Evolutionary conservation across 2,113 vertebrate genomes (phyloP), one percentile per base, ranked within the genome.

Genomic region (Tetrao urogallus): DNA sequence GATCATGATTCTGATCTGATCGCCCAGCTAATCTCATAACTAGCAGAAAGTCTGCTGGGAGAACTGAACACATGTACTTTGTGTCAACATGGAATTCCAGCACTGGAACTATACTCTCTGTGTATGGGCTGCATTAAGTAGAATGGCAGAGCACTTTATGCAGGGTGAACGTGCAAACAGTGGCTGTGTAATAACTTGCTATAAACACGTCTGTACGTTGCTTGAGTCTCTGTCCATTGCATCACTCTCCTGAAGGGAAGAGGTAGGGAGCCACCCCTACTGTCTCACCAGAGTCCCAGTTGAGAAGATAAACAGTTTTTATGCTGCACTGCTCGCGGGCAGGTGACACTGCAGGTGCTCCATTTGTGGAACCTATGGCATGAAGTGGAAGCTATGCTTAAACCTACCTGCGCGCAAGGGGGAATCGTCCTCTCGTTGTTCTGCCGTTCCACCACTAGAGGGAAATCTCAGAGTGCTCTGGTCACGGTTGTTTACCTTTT

Each of bases 361-460:
- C 20, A 0, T n/a, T 65, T 58, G 28, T 5, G 14, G 4, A 20
- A 20, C 20, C 11, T 25, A 18, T 13, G 19, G 32, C 38, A 7
- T 32, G 45, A 2, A 11, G 32, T 11, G 15, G 17, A 45, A 42
- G 6, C 25, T 22, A 6, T 8, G 4, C 24, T 11, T 4, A 22
- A 21, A 2, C 2, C 8, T 1, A 9, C 0, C 16, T 1, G 57
- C 6, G 0, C 8, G 1, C 5, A 0, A 8, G 1, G 7, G 6
- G 1, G 18, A 30, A 0, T 3, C 8, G 14, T 32, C 12, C 32
- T 20, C 64, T 14, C 5, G 90, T 3, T n/a, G 75, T 76, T 93
- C 74, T 58, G 58, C 24, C 0, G 0, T 2, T 18, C 20, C n/a
- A 5, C 88, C 96, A 28, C 83, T 90, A 94, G 96, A 84, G 90